Evolutionary conservation across 2,113 vertebrate genomes (phyloP), one percentile per base, ranked within the genome.

Genomic region (Eulacestoma nigropectus): DNA sequence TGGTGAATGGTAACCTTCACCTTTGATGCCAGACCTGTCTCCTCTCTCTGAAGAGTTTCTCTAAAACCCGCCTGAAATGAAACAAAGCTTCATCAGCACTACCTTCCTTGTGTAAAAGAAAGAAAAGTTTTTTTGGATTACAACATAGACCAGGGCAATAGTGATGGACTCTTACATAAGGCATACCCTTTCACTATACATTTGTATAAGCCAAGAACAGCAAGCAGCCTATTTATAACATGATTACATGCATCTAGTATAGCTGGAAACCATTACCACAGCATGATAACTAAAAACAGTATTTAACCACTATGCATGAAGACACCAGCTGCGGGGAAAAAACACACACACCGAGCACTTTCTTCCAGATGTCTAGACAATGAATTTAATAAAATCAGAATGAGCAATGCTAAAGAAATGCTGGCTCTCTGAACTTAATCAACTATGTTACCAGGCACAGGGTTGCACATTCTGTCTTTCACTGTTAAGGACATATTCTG

Each of bases 181-280:
- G 81, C 95, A 82, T 95, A 88, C 59, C 86, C 87, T 89, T 93
- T 90, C 91, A 74, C 96, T 96, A 85, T 92, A 96, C 81, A 85
- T 94, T 88, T 83, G 67, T 76, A 70, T 79, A 91, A 87, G 68
- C 76, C 76, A 88, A 88, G n/a, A 80, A 90, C 85, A 82, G 85
- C 59, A 89, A 83, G 47, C 56, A 90, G 87, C 68, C 93, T 78
- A 93, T 91, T 90, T 62, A 85, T 89, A 95, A 65, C 83, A 57
- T 68, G 91, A 95, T 93, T 86, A 76, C 46, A 94, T 80, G 90
- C 76, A 89, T 95, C 91, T 73, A 80, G 79, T 95, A 94, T 92
- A 88, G 83, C 73, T 87, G 90, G 81, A 96, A 93, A 96, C 63
- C 85, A 93, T 93, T 90, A 80, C 87, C 72, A 91, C 55, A 91